These are phyloP conservation scores for Sinopyrophorus schimmeli DNA, from an alignment of 2,888 invertebrate genomes.

Conservation along the genomic window DNA sequence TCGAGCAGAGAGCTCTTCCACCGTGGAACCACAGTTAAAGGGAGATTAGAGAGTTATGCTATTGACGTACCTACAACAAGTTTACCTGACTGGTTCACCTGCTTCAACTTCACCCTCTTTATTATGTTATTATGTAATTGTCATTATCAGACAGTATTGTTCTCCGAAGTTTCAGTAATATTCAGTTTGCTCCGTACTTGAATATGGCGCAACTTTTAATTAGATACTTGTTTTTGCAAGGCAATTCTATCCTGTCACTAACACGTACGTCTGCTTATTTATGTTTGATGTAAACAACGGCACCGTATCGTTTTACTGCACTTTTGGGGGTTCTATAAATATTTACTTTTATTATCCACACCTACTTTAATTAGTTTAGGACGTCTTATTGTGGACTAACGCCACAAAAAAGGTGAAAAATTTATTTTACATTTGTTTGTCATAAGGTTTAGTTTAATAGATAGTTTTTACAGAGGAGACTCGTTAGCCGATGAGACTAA, in stretches of 20 bases:
- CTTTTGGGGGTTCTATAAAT: too few species aligned
- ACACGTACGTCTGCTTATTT: constrained; percentile 15
- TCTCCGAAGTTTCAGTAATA: constrained; percentile 18
- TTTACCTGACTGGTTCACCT: constrained; percentile 11
- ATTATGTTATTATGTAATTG: constrained; percentile 23
- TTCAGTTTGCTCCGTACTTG: constrained; percentile 20
- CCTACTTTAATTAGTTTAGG: too few species aligned
- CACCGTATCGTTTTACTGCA: too few species aligned
- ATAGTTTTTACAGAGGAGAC: too few species aligned
- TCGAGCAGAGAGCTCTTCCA: constrained; percentile 12
- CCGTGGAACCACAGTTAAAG: constrained; percentile 4
- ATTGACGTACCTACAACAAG: constrained; percentile 18
- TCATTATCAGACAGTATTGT: constrained; percentile 23
- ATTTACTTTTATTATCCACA: too few species aligned
- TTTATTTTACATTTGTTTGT: too few species aligned
- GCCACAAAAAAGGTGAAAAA: too few species aligned
- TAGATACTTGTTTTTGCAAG: constrained; percentile 24
- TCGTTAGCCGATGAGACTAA: too few species aligned
- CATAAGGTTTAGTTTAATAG: too few species aligned
- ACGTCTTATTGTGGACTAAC: too few species aligned
- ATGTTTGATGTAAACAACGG: constrained; percentile 11
- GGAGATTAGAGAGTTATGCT: constrained; percentile 6
- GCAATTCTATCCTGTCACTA: constrained; percentile 22
- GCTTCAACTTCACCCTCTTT: constrained; percentile 16
- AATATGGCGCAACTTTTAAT: constrained; percentile 24